phyloP scores from a whole-genome alignment of 2,797 vertebrate species.

The Euthynnus affinis region DNA sequence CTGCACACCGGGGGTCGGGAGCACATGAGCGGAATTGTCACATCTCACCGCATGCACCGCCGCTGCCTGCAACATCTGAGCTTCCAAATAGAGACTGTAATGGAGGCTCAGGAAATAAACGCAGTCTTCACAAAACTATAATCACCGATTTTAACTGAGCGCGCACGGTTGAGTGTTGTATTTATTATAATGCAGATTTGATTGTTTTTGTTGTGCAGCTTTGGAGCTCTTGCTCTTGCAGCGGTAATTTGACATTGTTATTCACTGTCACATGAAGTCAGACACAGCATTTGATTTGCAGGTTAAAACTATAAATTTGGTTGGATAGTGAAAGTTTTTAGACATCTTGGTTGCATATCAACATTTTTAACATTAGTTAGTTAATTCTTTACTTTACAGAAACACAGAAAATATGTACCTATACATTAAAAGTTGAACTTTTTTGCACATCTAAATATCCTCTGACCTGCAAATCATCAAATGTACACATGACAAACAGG shows the following conservation, averaged over 20 bases:
- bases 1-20: conserved; percentile 55
- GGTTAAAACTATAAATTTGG: not conserved
- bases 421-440: not conserved
- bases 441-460: not conserved
- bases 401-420: too few relatives aligned
- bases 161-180: conserved; percentile 30
- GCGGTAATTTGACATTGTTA: conserved; percentile 25
- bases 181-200: conserved; percentile 44
- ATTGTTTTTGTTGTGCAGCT: conserved; percentile 49
- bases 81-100: conserved; percentile 51
- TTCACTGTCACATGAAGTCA: conserved; percentile 5
- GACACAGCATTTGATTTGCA: conserved; percentile 2
- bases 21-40: conserved; percentile 62
- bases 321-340: conserved; percentile 2
- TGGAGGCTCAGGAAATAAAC: conserved; percentile 56
- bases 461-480: too few relatives aligned
- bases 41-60: conserved; percentile 67
- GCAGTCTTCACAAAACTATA: conserved; percentile 31
- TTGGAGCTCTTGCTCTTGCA: not conserved
- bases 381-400: too few relatives aligned
- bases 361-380: not conserved
- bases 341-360: not conserved
- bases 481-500: not conserved
- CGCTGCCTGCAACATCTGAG: conserved; percentile 56
- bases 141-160: conserved; percentile 65